Evolutionary conservation across 2,888 invertebrate genomes (phyloP), one percentile per base, ranked within the genome.

Genomic region (Plagodis pulveraria): DNA sequence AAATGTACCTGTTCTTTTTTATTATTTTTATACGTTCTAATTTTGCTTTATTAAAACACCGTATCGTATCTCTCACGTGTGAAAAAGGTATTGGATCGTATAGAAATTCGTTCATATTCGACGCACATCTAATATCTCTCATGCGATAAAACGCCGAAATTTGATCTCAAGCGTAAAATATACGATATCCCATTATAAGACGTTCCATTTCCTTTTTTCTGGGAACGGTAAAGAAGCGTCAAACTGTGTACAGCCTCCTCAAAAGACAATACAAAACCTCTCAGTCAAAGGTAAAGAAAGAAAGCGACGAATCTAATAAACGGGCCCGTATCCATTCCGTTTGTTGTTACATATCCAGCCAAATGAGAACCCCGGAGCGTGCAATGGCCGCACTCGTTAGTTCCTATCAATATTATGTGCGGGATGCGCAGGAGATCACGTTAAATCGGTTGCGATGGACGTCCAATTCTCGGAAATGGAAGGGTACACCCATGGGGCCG

Each of bases 261-360:
- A 83, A 86, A 87, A 89, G 88, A 87, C 88, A 89, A 88, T 86
- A 83, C 80, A 77, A 83, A n/a, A 80, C 84, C 82, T 85, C 79
- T 80, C 82, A 76, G 87, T 86, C 87, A 87, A 86, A 90, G 86
- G 89, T 89, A 87, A 87, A 87, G 85, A 89, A 89, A 86, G 85
- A 88, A 89, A 86, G 81, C 83, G 83, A 81, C 87, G 87, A 89
- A 90, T 90, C 89, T 91, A 91, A 91, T 91, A 91, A 90, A 89
- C 84, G 84, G 69, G 77, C 78, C 80, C 83, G 84, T 87, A 87
- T 89, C 88, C 81, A 89, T 90, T 89, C 84, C 84, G 87, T 89
- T 89, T 89, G 86, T 84, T 76, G 80, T 76, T 77, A 80, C 77
- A 78, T 76, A 82, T 78, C 91, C 88, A 89, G 69, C 73, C 63